These are phyloP conservation scores for Dasypus novemcinctus DNA, from an alignment of 2,113 vertebrate genomes.

Conservation along the genomic window DNA sequence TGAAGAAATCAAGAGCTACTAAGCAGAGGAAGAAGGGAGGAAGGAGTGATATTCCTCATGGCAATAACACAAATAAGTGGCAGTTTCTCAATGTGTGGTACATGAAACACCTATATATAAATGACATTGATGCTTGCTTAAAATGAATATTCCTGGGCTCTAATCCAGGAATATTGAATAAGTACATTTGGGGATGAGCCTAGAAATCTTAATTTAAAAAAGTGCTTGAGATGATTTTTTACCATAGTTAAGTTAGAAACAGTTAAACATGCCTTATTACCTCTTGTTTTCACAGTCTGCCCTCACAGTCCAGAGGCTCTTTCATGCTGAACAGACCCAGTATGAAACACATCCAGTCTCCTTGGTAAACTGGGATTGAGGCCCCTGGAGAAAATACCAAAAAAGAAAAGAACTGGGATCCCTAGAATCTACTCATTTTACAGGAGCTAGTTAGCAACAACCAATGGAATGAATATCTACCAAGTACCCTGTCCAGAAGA, in stretches of 20 bases:
- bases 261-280: rapidly evolving
- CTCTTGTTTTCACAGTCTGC: rapidly evolving
- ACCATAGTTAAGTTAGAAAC: background rate
- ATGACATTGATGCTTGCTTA: background rate
- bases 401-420: background rate
- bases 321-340: rapidly evolving
- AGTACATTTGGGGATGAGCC: background rate
- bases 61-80: background rate
- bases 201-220: conserved; percentile 50
- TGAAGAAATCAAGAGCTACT: background rate
- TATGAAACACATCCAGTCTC: too few species aligned
- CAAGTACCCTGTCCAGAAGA: background rate
- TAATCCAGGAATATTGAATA: conserved; percentile 1
- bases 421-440: background rate
- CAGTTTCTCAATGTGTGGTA: background rate
- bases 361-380: background rate
- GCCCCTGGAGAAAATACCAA: background rate
- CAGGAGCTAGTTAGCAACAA: background rate
- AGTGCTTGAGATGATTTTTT: background rate
- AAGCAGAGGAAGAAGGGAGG: rapidly evolving
- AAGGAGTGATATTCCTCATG: background rate
- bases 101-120: background rate
- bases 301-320: background rate
- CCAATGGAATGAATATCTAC: background rate
- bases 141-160: conserved; percentile 30